These are phyloP conservation scores for Diachrysia chrysitis DNA, from an alignment of 2,888 invertebrate genomes.

Conservation along the genomic window DNA sequence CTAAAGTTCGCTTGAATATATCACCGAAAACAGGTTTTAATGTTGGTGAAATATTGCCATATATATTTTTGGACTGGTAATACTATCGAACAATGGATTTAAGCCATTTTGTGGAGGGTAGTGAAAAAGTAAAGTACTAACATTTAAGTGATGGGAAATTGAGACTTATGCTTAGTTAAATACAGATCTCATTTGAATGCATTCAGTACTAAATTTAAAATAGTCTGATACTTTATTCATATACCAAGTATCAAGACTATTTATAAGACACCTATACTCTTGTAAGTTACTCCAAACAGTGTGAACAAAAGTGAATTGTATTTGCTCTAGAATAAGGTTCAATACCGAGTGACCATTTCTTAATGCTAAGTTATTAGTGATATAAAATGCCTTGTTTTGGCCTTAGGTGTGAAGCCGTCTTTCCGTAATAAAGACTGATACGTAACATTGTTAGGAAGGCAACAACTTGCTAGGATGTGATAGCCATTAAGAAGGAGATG, in stretches of 20 bases:
- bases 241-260: neutral
- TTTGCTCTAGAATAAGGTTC: constrained; percentile 19
- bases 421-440: constrained; percentile 72
- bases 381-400: constrained; percentile 62
- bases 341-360: constrained; percentile 19
- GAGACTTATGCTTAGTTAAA: constrained; percentile 14
- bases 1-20: constrained; percentile 1
- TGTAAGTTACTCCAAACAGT: neutral
- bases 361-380: constrained; percentile 35
- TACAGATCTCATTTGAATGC: constrained; percentile 5
- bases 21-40: constrained; percentile 55
- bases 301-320: neutral
- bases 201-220: neutral
- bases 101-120: constrained; percentile 22
- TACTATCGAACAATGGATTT: constrained; percentile 28
- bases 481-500: constrained; percentile 10
- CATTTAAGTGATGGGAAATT: constrained; percentile 26
- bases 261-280: neutral
- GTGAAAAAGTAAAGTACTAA: constrained; percentile 11
- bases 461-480: constrained; percentile 46
- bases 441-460: constrained; percentile 51
- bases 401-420: constrained; percentile 64
- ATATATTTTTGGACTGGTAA: constrained; percentile 64
- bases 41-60: constrained; percentile 63
- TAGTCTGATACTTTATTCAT: neutral